phyloP scores from a whole-genome alignment of 2,113 vertebrate genomes.

The Passer domesticus region DNA sequence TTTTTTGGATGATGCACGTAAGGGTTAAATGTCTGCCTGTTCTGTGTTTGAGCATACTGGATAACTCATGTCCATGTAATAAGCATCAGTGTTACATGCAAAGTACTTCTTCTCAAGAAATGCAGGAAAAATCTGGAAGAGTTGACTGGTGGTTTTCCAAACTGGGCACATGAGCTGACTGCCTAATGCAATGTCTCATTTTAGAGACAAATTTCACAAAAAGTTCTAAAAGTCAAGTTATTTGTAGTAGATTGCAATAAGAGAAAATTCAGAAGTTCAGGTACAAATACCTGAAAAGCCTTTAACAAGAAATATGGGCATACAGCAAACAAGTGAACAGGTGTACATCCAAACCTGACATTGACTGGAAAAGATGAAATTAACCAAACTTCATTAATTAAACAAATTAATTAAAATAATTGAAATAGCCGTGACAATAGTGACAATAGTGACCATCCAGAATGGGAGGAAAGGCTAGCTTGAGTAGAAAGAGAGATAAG shows the following conservation, averaged over 20 bases:
- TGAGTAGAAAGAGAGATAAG: not conserved
- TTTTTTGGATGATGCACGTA: not conserved
- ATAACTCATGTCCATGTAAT: not conserved
- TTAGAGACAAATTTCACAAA: not conserved
- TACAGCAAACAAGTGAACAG: not conserved
- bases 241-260: not conserved
- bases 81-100: not conserved
- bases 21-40: not conserved
- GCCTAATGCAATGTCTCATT: rapidly evolving
- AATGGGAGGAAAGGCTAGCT: not conserved
- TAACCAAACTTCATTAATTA: not conserved
- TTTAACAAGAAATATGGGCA: not conserved
- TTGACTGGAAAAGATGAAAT: not conserved
- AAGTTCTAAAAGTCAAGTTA: not conserved
- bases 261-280: not conserved
- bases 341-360: not conserved
- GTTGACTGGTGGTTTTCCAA: not conserved
- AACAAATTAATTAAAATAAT: not conserved
- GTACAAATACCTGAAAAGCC: not conserved
- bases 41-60: not conserved
- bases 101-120: not conserved
- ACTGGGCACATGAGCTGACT: not conserved
- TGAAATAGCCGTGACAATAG: not conserved
- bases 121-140: not conserved
- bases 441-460: not conserved